phyloP scores from a whole-genome alignment of 2,113 vertebrate genomes.

The Elgaria multicarinata region DNA sequence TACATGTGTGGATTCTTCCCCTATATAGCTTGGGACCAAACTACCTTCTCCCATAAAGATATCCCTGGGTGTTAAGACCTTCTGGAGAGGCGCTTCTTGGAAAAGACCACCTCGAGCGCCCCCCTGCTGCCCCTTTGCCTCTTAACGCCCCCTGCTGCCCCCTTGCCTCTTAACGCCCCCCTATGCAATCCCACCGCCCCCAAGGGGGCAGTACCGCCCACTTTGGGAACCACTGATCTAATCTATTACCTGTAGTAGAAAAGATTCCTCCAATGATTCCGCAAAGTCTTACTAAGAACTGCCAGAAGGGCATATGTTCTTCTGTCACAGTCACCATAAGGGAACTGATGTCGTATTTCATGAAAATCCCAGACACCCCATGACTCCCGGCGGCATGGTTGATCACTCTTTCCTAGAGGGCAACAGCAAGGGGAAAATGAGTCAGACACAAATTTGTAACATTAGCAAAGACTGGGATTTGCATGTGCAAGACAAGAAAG shows the following conservation, averaged over 20 bases:
- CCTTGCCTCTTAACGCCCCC: too few relatives aligned
- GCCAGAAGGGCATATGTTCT: slow-evolving; percentile 98
- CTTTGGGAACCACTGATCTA: too few relatives aligned
- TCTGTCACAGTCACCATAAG: slow-evolving; percentile 97
- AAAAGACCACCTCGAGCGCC: too few relatives aligned
- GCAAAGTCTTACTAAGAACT: slow-evolving; percentile 95
- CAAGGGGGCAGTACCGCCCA: too few relatives aligned
- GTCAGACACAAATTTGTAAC: neutral
- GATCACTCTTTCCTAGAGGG: slow-evolving; percentile 86
- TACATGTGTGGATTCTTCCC: too few relatives aligned
- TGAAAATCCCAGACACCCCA: slow-evolving; percentile 97
- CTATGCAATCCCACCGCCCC: too few relatives aligned
- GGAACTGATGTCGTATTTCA: slow-evolving; percentile 98
- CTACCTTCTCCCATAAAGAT: too few relatives aligned
- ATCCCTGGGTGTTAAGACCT: too few relatives aligned
- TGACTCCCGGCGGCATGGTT: slow-evolving; percentile 97
- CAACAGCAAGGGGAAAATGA: neutral
- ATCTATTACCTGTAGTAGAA: slow-evolving; percentile 90
- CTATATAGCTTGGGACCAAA: too few relatives aligned
- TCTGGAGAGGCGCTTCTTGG: too few relatives aligned
- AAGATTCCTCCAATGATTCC: slow-evolving; percentile 98
- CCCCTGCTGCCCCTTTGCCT: too few relatives aligned
- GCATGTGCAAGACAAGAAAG: neutral
- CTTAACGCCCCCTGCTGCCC: too few relatives aligned
- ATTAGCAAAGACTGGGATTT: neutral